A percentile compares a stretch with the other conserved stretches of the same genome.
These are phyloP conservation scores for Zeus faber DNA, from an alignment of 2,113 vertebrate genomes.

Conservation along the genomic window DNA sequence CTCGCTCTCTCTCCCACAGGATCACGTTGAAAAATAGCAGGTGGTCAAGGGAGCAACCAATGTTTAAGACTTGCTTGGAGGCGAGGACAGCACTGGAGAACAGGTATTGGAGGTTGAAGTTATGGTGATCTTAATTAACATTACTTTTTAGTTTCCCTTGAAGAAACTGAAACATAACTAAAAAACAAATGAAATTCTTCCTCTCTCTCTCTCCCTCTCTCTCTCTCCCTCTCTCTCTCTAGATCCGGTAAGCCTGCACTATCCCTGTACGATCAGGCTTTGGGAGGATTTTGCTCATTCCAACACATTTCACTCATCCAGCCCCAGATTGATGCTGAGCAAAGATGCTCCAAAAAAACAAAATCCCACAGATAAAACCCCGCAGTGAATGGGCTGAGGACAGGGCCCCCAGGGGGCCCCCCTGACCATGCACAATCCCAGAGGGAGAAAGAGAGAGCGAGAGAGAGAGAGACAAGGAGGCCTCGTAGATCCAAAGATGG, in stretches of 20 bases:
- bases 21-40: too few relatives aligned
- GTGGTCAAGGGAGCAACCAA: too few relatives aligned
- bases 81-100: too few relatives aligned
- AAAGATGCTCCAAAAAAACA: conserved; percentile 51
- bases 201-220: background rate
- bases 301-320: conserved; percentile 56
- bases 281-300: conserved; percentile 63
- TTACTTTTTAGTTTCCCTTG: too few relatives aligned
- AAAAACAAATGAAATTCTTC: too few relatives aligned
- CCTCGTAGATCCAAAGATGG: conserved; percentile 43
- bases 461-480: conserved; percentile 35
- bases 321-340: conserved; percentile 55
- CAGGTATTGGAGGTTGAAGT: too few relatives aligned
- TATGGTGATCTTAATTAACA: too few relatives aligned
- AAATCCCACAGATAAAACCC: conserved; percentile 51
- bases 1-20: background rate
- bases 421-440: conserved; percentile 4
- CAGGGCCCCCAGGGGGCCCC: conserved; percentile 15
- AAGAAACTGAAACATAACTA: too few relatives aligned
- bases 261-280: conserved; percentile 61
- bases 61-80: too few relatives aligned
- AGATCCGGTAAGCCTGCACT: conserved; percentile 59
- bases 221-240: conserved; percentile 32
- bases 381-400: conserved; percentile 43
- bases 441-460: conserved; percentile 13